Base-by-base conservation (phyloP, 2,888 invertebrate genomes). In the Drosophila paranaensis region DNA sequence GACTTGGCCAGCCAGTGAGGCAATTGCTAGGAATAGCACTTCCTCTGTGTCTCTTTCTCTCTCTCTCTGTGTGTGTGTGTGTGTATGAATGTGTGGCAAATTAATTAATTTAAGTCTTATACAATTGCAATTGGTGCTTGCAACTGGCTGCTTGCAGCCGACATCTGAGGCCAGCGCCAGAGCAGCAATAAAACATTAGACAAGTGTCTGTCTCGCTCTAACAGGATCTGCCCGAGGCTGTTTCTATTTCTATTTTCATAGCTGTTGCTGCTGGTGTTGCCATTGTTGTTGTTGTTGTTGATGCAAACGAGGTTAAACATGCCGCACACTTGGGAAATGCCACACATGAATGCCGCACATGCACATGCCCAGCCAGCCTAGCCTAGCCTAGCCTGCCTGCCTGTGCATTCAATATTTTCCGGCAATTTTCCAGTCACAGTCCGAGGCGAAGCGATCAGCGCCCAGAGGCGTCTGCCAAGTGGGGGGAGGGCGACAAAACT, bases 91-190 rank as follows among this genome's bases (percentile, higher is more conserved):
- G 65, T 82, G 71, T 72, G 89, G 88, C 74, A 89, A 85, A 85
- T 87, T 85, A 85, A 85, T 85, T 85, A 85, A 85, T 85, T 85
- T 89, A 87, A 89, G 89, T 87, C 87, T 85, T 84, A 89, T 85
- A 81, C 88, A 85, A 85, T 85, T 87, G 84, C 89, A 75, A 78
- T 69, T 72, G 74, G 37, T 71, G 40, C 74, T 62, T 67, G 82
- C 85, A 51, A 61, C 63, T 51, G n/a, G 56, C 56, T 33, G 43
- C 56, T 46, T 46, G 58, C 57, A 39, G 39, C 37, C 37, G 30
- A 46, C 39, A 33, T 45, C 65, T 51, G 46, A 61, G 62, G 33
- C 42, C 10, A 55, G 66, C 60, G 81, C 81, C 10, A 51, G 66
- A 63, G 81, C 81, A 81, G 88, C 89, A 79, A 85, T 85, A 85